Base-by-base conservation (phyloP, 2,888 invertebrate species). In the Melanchra persicariae region DNA sequence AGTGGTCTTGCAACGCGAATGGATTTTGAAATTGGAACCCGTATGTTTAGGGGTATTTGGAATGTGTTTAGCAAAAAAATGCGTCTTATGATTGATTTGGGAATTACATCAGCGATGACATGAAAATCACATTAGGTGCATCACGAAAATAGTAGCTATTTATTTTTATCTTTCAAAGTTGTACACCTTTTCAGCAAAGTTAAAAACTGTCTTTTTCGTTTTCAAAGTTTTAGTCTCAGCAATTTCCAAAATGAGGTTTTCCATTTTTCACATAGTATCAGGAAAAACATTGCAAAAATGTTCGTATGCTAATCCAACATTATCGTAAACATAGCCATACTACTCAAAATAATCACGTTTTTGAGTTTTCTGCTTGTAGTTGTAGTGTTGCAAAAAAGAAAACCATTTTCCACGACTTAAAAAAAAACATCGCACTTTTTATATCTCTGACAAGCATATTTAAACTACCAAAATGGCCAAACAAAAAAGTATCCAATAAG, bases 21-120 rank as follows among this genome's bases (percentile, higher is more conserved):
- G 89, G 87, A 90, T 91, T 91, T 91, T 90, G 91, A 91, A 93
- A 94, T 93, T 90, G 86, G 93, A 93, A 88, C 87, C 90, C 83
- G 84, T 85, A 83, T 84, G 67, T 80, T 84, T 81, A 82, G 83
- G 86, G 84, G 86, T 82, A 78, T 87, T 85, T 85, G 65, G 37
- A 76, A 74, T 74, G 78, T 81, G 78, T 82, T 82, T 71, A 70
- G 67, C 67, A 80, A 81, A 85, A 85, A 79, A 71, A 47, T 55
- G n/a, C 22, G 37, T 58, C 47, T 19, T 72, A 71, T 75, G 73
- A 77, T 59, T 68, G 26, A 69, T 69, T 74, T 71, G 71, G 79
- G 70, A 75, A 82, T 85, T 80, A 76, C 70, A 81, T 81, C 74
- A 80, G 69, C 54, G 66, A 69, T 59, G 34, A 47, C 24, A 34